phyloP scores from a whole-genome alignment of 2,113 vertebrate species.

The Typhlomys cinereus region DNA sequence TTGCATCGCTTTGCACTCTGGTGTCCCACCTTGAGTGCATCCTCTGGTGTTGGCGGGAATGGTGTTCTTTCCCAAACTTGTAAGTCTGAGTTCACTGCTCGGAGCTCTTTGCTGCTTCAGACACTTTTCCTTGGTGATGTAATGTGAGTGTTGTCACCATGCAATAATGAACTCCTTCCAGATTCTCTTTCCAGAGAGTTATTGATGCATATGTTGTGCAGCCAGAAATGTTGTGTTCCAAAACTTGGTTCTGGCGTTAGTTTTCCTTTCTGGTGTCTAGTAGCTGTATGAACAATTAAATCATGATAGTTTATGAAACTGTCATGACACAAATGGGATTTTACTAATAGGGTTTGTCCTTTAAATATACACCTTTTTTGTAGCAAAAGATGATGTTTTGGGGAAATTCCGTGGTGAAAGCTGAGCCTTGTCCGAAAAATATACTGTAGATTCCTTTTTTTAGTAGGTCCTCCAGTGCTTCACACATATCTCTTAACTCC shows the following conservation, averaged over 20 bases:
- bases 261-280: slow-evolving; percentile 5
- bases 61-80: background rate
- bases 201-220: background rate
- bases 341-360: slow-evolving; percentile 15
- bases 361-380: background rate
- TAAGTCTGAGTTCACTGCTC: background rate
- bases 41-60: background rate
- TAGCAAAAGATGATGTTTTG: slow-evolving; percentile 15
- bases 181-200: slow-evolving; percentile 47
- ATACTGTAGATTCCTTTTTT: background rate
- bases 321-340: background rate
- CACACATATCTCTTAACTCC: slow-evolving; percentile 16
- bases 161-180: slow-evolving; percentile 52
- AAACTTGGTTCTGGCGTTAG: background rate
- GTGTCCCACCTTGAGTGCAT: background rate
- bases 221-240: background rate
- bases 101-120: slow-evolving; percentile 19
- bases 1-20: background rate
- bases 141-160: slow-evolving; percentile 19
- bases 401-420: background rate
- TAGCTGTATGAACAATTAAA: background rate
- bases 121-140: slow-evolving; percentile 14
- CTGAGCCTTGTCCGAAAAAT: background rate
- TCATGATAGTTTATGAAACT: background rate
- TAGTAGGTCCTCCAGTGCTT: background rate